These are phyloP conservation scores for Pseudachorutes palmiensis DNA, from an alignment of 1,140 invertebrate genomes.

Conservation along the genomic window DNA sequence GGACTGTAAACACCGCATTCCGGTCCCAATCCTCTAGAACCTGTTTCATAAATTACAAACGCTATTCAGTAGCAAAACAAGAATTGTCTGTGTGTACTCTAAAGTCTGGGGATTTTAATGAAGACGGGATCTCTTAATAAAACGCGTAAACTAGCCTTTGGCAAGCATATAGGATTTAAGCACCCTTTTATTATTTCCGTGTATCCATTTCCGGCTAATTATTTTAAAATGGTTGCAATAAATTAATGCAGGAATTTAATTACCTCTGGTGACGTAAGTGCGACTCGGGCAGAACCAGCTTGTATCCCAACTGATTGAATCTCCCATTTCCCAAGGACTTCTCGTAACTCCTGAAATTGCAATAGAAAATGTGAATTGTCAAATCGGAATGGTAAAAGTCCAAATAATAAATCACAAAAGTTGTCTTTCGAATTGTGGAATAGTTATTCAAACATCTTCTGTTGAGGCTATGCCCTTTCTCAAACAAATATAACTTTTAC, in stretches of 20 bases:
- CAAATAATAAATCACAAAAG: neutral
- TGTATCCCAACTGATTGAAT: constrained; percentile 41
- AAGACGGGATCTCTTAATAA: too few relatives aligned
- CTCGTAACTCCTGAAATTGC: constrained; percentile 42
- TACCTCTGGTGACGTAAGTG: constrained; percentile 42
- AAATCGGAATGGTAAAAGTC: neutral
- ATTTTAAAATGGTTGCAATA: neutral
- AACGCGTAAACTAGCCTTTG: too few relatives aligned
- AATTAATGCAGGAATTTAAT: constrained; percentile 3
- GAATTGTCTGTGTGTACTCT: neutral
- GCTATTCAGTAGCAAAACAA: neutral
- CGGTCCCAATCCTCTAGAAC: constrained; percentile 44
- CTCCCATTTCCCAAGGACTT: constrained; percentile 42
- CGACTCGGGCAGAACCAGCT: constrained; percentile 42
- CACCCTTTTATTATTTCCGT: too few relatives aligned
- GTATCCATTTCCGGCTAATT: too few relatives aligned
- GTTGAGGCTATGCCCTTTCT: neutral
- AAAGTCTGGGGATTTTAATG: too few relatives aligned
- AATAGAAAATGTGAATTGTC: neutral
- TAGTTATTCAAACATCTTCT: neutral
- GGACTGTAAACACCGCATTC: constrained; percentile 41
- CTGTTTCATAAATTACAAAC: constrained; percentile 9
- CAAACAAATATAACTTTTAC: neutral
- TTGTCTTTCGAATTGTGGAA: neutral
- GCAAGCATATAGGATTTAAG: too few relatives aligned